Evolutionary conservation across 2,888 invertebrate species (phyloP), one percentile per base, ranked within the genome.

Genomic region (Pegoplata infirma): DNA sequence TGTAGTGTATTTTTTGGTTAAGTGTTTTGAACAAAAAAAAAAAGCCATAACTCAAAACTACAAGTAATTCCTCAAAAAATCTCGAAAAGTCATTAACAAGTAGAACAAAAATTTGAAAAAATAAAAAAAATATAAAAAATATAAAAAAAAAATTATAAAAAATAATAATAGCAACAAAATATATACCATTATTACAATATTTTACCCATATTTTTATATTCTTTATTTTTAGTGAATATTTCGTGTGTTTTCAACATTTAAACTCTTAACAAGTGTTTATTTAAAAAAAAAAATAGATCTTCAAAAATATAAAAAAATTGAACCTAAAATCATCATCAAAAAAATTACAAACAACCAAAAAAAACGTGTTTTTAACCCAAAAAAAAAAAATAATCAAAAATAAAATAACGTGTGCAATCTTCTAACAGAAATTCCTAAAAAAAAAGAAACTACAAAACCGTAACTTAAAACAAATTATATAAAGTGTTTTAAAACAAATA

Each of bases 51-150:
- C 14, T 12, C 21, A 44, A 53, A 58, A 61, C 5, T 40, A 40
- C n/a, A 76, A 59, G 47, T 55, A 71, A 71, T 71, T 76, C 71
- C 44, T 46, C 59, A 47, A 71, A n/a, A n/a, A n/a, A n/a, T n/a
- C n/a, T n/a, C n/a, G n/a, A n/a, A n/a, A n/a, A 69, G 56, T 66
- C 46, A 66, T 46, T 55, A 47, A 55, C 23, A 36, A 74, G 44
- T 32, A n/a, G 25, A 36, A 19, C 12, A 8, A 21, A 12, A n/a
- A n/a, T n/a, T n/a, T n/a, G n/a, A n/a, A 21, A 49, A 28, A 49
- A 16, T 53, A 44, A 3, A 21, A 36, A 32, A 28, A 68, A 17
- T 8, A 44, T 49, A 64, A 46, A 19, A 49, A 44, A 10, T n/a
- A 32, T 53, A 6, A 47, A 14, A 72, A 61, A 76, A 61, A 63